These are phyloP conservation scores for Campylomormyrus numenius DNA, from an alignment of 2,113 vertebrate species.

Conservation along the genomic window DNA sequence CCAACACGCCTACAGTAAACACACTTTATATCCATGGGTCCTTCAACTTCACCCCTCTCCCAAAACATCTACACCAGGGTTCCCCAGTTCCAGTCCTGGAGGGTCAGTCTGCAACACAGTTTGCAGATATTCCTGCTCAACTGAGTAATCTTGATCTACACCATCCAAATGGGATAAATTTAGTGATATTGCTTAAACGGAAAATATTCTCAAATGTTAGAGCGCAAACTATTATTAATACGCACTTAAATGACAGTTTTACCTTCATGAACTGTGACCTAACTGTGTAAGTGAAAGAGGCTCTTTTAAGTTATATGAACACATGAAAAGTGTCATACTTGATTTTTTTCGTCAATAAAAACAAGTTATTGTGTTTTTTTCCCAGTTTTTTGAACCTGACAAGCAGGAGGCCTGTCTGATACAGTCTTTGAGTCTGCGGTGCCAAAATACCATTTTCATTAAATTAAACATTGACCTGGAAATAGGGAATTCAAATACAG, in stretches of 20 bases:
- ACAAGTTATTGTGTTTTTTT: not conserved
- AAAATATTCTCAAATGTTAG: not conserved
- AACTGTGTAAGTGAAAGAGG: not conserved
- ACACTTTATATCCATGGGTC: not conserved
- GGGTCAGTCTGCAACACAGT: too few species aligned
- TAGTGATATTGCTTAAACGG: not conserved
- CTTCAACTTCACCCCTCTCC: not conserved
- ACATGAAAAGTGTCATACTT: not conserved
- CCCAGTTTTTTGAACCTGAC: not conserved
- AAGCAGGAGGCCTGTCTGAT: not conserved
- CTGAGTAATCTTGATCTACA: not conserved
- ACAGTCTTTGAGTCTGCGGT: not conserved
- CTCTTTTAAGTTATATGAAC: not conserved
- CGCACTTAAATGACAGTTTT: not conserved
- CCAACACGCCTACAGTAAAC: not conserved
- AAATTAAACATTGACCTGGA: not conserved
- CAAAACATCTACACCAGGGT: not conserved
- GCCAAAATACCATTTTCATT: not conserved
- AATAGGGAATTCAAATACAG: not conserved
- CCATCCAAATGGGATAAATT: not conserved
- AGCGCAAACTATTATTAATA: not conserved
- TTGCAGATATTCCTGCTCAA: too few species aligned
- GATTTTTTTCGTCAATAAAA: not conserved
- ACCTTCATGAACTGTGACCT: not conserved
- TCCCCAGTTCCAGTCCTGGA: not conserved